Percentiles rank a stretch among this genome's conserved stretches.
Evolutionary conservation across 1,140 invertebrate species (phyloP).

Genomic region (Meloidogyne exigua): DNA sequence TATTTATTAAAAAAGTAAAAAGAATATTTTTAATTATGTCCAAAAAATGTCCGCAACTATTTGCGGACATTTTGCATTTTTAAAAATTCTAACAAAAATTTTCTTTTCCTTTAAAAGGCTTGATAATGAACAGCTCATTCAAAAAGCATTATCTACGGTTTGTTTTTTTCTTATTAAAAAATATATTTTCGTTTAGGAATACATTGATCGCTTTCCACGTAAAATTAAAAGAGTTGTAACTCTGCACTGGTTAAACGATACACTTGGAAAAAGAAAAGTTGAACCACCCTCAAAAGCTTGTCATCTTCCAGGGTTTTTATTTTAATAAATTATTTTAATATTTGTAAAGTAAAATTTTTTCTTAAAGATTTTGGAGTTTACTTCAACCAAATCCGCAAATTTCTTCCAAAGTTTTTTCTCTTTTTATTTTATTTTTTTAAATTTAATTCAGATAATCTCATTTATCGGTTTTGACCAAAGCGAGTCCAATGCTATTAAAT

Average conservation of each 20-base stretch:
- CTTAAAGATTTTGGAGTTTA: constrained; percentile 10
- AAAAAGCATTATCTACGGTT: constrained; percentile 23
- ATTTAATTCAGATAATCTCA: constrained; percentile 31
- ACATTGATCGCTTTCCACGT: constrained; percentile 16
- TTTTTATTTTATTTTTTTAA: constrained; percentile 4
- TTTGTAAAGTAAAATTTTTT: too few species aligned
- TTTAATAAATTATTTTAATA: not conserved
- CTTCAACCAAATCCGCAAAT: constrained; percentile 5
- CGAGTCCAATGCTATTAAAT: constrained; percentile 23
- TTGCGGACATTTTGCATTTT: too few species aligned
- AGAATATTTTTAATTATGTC: too few species aligned
- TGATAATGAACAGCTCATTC: constrained; percentile 23
- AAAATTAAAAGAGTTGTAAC: constrained; percentile 28
- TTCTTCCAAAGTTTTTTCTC: constrained; percentile 4
- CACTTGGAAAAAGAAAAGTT: constrained; percentile 26
- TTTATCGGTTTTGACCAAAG: constrained; percentile 28
- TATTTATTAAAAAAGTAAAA: too few species aligned
- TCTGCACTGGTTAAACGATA: constrained; percentile 32
- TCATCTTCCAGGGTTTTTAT: constrained; percentile 29
- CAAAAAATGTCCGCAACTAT: too few species aligned
- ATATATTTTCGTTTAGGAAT: constrained; percentile 16
- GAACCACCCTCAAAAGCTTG: constrained; percentile 28
- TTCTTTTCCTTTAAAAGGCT: not conserved
- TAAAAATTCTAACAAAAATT: not conserved
- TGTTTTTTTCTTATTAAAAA: not conserved